Base-by-base conservation (phyloP, 2,113 vertebrate genomes). In the Meleagris gallopavo region DNA sequence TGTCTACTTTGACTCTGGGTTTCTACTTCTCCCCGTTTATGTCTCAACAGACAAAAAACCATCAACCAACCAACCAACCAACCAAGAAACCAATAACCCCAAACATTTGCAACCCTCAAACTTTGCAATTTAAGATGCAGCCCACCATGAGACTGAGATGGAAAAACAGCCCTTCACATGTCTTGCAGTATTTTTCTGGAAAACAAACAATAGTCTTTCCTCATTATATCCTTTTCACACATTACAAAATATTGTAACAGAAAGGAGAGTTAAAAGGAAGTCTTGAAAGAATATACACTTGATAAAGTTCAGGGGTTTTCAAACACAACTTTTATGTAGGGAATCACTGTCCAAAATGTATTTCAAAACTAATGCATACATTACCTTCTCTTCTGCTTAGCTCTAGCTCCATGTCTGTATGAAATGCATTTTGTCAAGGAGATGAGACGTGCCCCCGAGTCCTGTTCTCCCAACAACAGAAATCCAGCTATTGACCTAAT, bases 401-500 rank as follows among this genome's bases (percentile, higher is more conserved):
- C 60, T 61, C 45, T 75, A 89, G 30, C 17, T 83, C 30, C 1
- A 0, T 54, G 43, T 77, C 41, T 79, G 46, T 14, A 17, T 18
- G 52, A 3, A 77, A 77, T 65, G 60, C 21, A 22, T 57, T 90
- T 65, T 88, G 76, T 58, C 73, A 86, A 81, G 65, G 30, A 88
- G 27, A 85, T 58, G 75, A 93, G 41, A 67, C 76, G 54, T 46
- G 79, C 60, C 60, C 67, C 17, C 64, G 71, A 67, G 69, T 81
- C 64, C 22, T 71, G 4, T 34, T 78, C 40, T 93, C n/a, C 57
- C 52, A 81, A 36, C n/a, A 65, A n/a, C 65, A 93, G 76, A 95
- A 93, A 95, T 76, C 38, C 54, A 82, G 76, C 48, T 81, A 90
- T 88, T 88, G 93, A 95, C 90, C 89, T 86, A 94, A 95, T 95